phyloP scores from a whole-genome alignment of 1,140 invertebrate genomes.

The Drosophila grimshawi region DNA sequence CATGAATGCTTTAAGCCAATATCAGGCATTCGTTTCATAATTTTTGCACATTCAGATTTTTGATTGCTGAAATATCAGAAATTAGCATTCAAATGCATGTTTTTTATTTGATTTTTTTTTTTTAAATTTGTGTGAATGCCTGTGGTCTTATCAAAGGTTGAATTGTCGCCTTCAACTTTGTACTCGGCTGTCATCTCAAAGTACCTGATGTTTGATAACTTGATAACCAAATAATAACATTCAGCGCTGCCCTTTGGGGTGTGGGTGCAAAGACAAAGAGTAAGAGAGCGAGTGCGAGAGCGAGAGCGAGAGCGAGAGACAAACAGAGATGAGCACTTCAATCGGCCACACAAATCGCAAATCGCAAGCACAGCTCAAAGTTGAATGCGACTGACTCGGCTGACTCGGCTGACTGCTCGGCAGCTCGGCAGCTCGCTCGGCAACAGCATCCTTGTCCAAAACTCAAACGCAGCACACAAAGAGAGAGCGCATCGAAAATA shows the following conservation, averaged over 20 bases:
- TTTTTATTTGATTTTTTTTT: neutral
- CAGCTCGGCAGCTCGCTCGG: conserved; percentile 5
- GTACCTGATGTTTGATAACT: conserved; percentile 36
- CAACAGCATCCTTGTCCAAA: conserved; percentile 56
- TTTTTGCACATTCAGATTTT: conserved; percentile 34
- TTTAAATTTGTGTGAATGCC: neutral
- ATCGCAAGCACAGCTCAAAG: conserved; percentile 36
- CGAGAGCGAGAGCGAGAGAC: neutral
- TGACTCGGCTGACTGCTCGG: neutral
- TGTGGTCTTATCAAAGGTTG: conserved; percentile 44
- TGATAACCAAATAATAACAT: conserved; percentile 7
- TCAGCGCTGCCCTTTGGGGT: conserved; percentile 38
- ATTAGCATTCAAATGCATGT: conserved; percentile 40
- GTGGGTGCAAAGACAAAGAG: conserved; percentile 67
- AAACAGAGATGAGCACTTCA: no score
- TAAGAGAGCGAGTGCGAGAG: neutral
- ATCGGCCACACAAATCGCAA: neutral
- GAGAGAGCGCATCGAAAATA: conserved; percentile 26
- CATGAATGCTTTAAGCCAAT: conserved; percentile 36
- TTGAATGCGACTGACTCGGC: conserved; percentile 15
- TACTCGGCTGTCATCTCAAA: conserved; percentile 24
- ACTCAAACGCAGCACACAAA: conserved; percentile 25
- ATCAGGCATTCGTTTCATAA: neutral
- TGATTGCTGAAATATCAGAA: conserved; percentile 16
- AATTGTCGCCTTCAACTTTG: conserved; percentile 63